These are phyloP conservation scores for Grantiella picta DNA, from an alignment of 2,113 vertebrate genomes.

Conservation along the genomic window DNA sequence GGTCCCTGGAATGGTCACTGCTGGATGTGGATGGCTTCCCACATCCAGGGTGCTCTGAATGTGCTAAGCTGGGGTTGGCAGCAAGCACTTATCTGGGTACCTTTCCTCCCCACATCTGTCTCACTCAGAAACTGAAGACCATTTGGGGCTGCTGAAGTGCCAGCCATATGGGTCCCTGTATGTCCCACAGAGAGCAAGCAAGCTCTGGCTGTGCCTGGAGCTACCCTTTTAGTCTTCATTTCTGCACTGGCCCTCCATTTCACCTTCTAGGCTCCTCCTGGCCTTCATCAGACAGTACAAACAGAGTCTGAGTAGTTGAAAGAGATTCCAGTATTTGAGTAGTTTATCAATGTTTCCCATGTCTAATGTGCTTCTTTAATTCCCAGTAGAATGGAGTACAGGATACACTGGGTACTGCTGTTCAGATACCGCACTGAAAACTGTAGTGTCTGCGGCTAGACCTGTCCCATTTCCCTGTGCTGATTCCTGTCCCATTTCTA, in stretches of 20 bases:
- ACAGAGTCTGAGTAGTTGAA: background rate
- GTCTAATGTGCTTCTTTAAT: background rate
- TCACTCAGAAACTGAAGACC: background rate
- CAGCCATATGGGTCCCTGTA: background rate
- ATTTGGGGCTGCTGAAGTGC: background rate
- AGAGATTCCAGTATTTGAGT: background rate
- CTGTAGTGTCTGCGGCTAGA: background rate
- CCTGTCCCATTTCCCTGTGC: too few species aligned
- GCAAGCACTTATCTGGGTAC: background rate
- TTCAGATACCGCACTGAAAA: background rate
- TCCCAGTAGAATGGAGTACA: background rate
- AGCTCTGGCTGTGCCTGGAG: background rate
- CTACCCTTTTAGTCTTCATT: background rate
- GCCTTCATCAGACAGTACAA: background rate
- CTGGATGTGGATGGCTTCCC: background rate
- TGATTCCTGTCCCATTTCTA: background rate
- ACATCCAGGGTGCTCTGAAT: background rate
- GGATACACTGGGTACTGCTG: background rate
- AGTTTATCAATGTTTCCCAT: background rate
- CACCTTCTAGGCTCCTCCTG: rapidly evolving
- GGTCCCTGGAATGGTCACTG: rapidly evolving
- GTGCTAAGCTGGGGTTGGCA: background rate
- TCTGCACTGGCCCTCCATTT: background rate
- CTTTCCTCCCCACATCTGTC: background rate
- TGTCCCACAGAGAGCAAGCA: rapidly evolving